Percentiles rank a stretch among this genome's conserved stretches.
Evolutionary conservation across 1,140 invertebrate species (phyloP).

Genomic region (Panulirus ornatus): DNA sequence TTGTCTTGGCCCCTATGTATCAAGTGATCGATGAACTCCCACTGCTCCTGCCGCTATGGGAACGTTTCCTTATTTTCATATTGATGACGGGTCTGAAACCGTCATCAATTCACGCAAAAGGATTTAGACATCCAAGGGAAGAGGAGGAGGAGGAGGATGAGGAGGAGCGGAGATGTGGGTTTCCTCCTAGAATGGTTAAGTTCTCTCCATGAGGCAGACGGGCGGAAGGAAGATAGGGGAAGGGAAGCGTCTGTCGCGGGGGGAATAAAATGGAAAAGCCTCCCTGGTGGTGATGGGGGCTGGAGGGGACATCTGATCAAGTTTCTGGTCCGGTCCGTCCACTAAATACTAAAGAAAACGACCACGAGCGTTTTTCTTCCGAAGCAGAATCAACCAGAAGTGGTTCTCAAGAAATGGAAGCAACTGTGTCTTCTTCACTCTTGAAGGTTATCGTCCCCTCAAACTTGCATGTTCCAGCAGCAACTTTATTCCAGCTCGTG

Average conservation of each 20-base stretch:
- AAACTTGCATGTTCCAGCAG: no score
- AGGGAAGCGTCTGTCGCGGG: neutral
- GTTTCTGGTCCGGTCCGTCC: neutral
- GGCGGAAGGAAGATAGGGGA: neutral
- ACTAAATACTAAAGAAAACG: no score
- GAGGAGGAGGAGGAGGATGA: neutral
- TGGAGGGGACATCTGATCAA: neutral
- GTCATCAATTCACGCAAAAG: constrained; percentile 46
- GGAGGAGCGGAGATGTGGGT: neutral
- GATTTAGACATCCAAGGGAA: constrained; percentile 1
- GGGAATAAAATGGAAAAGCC: neutral
- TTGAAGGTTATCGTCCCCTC: no score
- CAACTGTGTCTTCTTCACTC: no score
- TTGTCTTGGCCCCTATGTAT: no score
- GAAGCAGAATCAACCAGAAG: no score
- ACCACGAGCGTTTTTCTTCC: no score
- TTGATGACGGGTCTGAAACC: constrained; percentile 33
- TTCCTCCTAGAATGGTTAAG: neutral
- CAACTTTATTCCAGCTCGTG: no score
- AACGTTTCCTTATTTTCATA: constrained; percentile 46
- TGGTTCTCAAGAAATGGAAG: no score
- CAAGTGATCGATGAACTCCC: no score
- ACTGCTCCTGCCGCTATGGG: neutral
- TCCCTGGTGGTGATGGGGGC: neutral
- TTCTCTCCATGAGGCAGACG: neutral